These are phyloP conservation scores for Prochilodus magdalenae DNA, from an alignment of 2,113 vertebrate genomes.

Conservation along the genomic window DNA sequence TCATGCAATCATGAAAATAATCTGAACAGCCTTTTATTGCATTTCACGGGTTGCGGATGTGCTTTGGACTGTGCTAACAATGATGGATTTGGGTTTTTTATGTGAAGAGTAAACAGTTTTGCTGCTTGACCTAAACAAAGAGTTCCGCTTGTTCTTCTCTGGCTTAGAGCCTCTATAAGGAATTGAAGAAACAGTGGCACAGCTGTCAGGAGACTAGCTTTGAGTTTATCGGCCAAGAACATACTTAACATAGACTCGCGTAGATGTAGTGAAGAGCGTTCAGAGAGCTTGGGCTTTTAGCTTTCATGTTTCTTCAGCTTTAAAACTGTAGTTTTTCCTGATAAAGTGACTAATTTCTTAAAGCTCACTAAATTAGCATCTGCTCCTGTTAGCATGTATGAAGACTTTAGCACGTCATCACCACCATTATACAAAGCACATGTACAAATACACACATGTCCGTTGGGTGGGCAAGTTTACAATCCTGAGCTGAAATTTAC, in stretches of 20 bases:
- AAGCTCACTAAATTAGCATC: slow-evolving; percentile 14
- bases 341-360: neutral
- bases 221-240: neutral
- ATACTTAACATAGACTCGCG: slow-evolving; percentile 2
- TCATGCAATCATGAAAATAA: neutral
- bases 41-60: neutral
- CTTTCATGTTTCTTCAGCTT: too few species aligned
- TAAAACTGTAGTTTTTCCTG: slow-evolving; percentile 1
- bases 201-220: neutral
- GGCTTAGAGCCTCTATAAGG: neutral
- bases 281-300: too few species aligned
- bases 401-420: neutral
- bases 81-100: neutral
- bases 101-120: neutral
- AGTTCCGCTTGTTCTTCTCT: neutral
- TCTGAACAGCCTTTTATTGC: neutral
- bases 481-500: too few species aligned
- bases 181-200: neutral
- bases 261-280: neutral
- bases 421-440: neutral
- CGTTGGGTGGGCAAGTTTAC: neutral
- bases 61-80: neutral
- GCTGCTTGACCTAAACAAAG: neutral
- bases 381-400: slow-evolving; percentile 6
- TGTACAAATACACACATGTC: neutral